phyloP scores from a whole-genome alignment of 53 echinoderm and acorn worm species.

The Mesocentrotus franciscanus region DNA sequence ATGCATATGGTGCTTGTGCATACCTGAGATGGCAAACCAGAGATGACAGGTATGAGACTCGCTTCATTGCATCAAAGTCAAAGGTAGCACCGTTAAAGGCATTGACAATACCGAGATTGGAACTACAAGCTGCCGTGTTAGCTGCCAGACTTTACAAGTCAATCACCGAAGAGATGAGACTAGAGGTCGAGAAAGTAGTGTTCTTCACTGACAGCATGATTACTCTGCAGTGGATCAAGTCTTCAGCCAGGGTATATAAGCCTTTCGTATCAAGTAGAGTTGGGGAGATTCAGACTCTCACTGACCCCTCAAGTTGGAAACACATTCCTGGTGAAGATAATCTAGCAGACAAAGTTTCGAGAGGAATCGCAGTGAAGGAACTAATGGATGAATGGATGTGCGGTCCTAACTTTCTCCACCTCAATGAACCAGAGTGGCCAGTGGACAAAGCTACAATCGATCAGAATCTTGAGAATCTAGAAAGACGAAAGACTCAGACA shows the following conservation, averaged over 20 bases:
- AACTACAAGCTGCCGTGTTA: constrained; percentile 70
- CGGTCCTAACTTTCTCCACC: constrained; percentile 70
- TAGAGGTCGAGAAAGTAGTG: constrained; percentile 54
- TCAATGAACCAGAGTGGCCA: constrained; percentile 70
- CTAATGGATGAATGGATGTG: constrained; percentile 61
- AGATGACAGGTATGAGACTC: constrained; percentile 25
- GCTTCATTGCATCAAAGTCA: constrained; percentile 72
- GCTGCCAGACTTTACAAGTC: constrained; percentile 66
- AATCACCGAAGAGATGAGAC: constrained; percentile 62
- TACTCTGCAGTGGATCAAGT: constrained; percentile 67
- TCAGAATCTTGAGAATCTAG: not conserved
- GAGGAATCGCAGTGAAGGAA: constrained; percentile 59
- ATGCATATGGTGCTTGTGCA: constrained; percentile 74
- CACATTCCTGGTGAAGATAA: constrained; percentile 68
- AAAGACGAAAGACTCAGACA: constrained; percentile 27
- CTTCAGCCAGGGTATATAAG: constrained; percentile 70
- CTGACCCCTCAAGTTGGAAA: constrained; percentile 71
- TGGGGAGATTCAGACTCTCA: constrained; percentile 73
- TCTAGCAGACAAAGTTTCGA: constrained; percentile 70
- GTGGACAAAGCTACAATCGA: constrained; percentile 16
- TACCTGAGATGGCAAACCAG: constrained; percentile 71
- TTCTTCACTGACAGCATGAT: constrained; percentile 81
- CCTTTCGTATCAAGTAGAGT: constrained; percentile 72
- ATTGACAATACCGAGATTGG: constrained; percentile 67
- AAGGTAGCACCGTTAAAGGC: constrained; percentile 68